Percentiles rank a stretch among this genome's conserved stretches.
Evolutionary conservation across 1,140 invertebrate species (phyloP).

Genomic region (Ips typographus): DNA sequence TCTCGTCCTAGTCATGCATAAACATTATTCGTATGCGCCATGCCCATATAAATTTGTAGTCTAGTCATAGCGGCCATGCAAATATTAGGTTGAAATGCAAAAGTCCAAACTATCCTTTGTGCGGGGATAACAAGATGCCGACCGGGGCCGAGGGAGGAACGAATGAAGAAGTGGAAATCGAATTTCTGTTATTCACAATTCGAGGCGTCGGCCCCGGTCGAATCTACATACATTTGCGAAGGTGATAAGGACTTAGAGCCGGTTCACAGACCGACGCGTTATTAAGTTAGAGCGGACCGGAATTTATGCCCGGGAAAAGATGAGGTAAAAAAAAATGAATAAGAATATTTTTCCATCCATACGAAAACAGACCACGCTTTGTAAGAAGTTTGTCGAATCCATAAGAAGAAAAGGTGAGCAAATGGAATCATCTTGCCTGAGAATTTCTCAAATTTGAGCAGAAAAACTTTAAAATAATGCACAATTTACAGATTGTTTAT

Average conservation of each 20-base stretch:
- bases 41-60: conserved; percentile 28
- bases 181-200: conserved; percentile 50
- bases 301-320: conserved; percentile 16
- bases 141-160: conserved; percentile 22
- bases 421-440: no score
- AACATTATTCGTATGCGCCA: conserved; percentile 5
- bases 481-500: no score
- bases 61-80: conserved; percentile 38
- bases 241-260: conserved; percentile 44
- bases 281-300: conserved; percentile 39
- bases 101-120: conserved; percentile 49
- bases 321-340: conserved; percentile 18
- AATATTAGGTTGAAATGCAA: conserved; percentile 47
- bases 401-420: no score
- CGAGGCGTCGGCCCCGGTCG: conserved; percentile 36
- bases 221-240: conserved; percentile 50
- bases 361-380: no score
- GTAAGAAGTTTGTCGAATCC: no score
- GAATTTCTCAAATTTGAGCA: no score
- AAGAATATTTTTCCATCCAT: conserved; percentile 2
- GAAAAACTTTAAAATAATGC: no score
- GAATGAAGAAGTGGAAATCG: conserved; percentile 50
- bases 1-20: conserved; percentile 7
- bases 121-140: conserved; percentile 42
- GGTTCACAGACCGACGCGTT: conserved; percentile 40